Conservation (phyloP, 2,113 vertebrate genomes). For the Heloderma charlesbogerti region DNA sequence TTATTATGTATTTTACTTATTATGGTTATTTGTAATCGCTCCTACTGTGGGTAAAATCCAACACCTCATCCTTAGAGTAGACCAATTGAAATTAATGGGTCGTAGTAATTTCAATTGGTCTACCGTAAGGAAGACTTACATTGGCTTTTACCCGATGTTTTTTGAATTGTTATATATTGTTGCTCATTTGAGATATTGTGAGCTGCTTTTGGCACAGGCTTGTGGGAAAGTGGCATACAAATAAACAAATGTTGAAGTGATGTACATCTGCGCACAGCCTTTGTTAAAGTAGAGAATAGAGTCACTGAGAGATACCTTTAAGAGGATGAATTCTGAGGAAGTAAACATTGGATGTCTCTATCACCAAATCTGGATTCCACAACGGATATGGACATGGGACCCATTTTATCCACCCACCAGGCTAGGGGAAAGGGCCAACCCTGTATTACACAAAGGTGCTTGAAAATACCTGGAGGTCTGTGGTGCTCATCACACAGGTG, state of each 20-base stretch:
- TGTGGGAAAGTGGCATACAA: background rate
- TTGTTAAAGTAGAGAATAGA: background rate
- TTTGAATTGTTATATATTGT: background rate
- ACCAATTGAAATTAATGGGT: too few relatives aligned
- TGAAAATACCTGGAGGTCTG: background rate
- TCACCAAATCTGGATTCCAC: background rate
- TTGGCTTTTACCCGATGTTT: background rate
- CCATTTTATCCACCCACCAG: background rate
- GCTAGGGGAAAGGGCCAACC: background rate
- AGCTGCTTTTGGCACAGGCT: background rate
- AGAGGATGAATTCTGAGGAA: background rate
- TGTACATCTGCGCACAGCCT: background rate
- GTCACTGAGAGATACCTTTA: background rate
- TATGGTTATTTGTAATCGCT: background rate
- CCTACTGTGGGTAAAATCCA: too few relatives aligned
- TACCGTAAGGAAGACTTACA: too few relatives aligned
- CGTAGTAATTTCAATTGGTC: too few relatives aligned
- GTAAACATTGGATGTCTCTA: background rate
- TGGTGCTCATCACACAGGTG: background rate
- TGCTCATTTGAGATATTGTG: background rate
- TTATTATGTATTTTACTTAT: background rate
- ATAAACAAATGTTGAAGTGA: background rate
- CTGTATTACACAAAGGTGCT: background rate
- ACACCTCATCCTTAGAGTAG: too few relatives aligned
- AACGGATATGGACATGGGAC: background rate